Conservation (phyloP, 2,797 vertebrate species). For the Pseudomugil tenellus region DNA sequence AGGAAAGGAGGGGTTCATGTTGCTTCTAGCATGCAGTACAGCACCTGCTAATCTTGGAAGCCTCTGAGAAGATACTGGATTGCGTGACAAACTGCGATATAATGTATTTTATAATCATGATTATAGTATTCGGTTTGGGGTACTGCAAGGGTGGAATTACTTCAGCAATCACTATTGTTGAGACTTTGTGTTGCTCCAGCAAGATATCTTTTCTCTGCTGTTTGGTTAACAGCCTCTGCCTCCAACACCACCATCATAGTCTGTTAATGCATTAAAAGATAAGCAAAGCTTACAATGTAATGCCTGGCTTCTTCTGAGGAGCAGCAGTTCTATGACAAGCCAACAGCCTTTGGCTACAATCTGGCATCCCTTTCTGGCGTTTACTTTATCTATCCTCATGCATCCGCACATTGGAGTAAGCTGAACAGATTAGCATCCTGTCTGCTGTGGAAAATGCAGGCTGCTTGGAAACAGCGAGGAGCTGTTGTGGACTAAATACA, state of each 20-base stretch:
- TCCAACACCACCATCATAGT: constrained; percentile 13
- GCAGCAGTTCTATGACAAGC: constrained; percentile 33
- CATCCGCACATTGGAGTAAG: constrained; percentile 27
- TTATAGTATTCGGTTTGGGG: neutral
- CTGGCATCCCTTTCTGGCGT: constrained; percentile 46
- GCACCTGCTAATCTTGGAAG: neutral
- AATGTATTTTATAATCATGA: neutral
- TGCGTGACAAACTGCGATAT: constrained; percentile 4
- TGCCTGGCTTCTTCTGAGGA: constrained; percentile 39
- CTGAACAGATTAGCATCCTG: constrained; percentile 56
- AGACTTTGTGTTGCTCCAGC: neutral
- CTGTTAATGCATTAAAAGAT: constrained; percentile 47
- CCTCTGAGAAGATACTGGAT: neutral
- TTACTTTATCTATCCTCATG: constrained; percentile 48
- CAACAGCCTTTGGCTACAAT: constrained; percentile 54
- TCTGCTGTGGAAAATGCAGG: constrained; percentile 25
- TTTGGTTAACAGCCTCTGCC: constrained; percentile 20
- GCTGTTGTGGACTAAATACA: constrained; percentile 21
- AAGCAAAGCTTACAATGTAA: constrained; percentile 28
- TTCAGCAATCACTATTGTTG: neutral
- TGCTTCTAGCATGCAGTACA: constrained; percentile 6
- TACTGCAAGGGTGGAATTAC: neutral
- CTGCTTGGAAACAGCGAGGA: constrained; percentile 23
- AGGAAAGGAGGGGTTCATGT: constrained; percentile 1
- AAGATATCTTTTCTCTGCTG: constrained; percentile 13